Conservation (phyloP, 2,888 invertebrate species). For the Strigamia crassipes region DNA sequence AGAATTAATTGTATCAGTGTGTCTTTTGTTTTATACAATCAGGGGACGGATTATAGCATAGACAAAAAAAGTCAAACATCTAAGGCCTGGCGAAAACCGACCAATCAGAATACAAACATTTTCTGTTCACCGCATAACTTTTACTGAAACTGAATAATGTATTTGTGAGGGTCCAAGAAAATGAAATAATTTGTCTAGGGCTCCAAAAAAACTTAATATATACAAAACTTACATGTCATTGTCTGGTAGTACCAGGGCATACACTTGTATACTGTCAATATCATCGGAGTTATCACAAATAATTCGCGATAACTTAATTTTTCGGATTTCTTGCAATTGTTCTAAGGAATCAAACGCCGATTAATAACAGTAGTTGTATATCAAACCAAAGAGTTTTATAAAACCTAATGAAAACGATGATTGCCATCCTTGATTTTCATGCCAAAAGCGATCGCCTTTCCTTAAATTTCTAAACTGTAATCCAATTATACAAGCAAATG, state of each 20-base stretch:
- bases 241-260: slow-evolving; percentile 50
- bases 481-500: slow-evolving; percentile 56
- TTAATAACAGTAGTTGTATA: too few relatives aligned
- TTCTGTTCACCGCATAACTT: too few relatives aligned
- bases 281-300: slow-evolving; percentile 51
- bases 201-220: too few relatives aligned
- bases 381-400: background rate
- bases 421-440: slow-evolving; percentile 50
- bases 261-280: slow-evolving; percentile 50
- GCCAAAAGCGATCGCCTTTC: slow-evolving; percentile 51
- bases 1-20: background rate
- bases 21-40: background rate
- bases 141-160: too few relatives aligned
- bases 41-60: too few relatives aligned
- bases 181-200: too few relatives aligned
- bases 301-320: slow-evolving; percentile 50
- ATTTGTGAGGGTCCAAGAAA: too few relatives aligned
- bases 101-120: too few relatives aligned
- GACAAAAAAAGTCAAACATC: too few relatives aligned
- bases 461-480: slow-evolving; percentile 54
- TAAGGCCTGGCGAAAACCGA: too few relatives aligned
- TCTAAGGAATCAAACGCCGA: slow-evolving; percentile 45
- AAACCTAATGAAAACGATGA: slow-evolving; percentile 51
- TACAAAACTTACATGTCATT: slow-evolving; percentile 49
- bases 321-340: slow-evolving; percentile 51